Base-by-base conservation (phyloP, 2,113 vertebrate species). In the Rostratula benghalensis region DNA sequence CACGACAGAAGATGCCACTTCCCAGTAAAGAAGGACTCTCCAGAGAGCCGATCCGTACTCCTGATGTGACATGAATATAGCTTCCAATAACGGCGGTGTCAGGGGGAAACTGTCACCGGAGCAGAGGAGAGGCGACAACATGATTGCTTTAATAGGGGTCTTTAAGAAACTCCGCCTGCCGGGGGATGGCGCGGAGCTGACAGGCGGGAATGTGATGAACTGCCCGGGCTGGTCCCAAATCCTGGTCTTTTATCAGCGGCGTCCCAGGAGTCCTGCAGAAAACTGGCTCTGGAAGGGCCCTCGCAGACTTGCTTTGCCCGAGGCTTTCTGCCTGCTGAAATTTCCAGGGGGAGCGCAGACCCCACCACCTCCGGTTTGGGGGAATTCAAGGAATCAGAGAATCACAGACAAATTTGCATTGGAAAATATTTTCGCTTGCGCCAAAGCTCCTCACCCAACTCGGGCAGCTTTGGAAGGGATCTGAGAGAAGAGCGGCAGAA, bases 261-360 rank as follows among this genome's bases (percentile, higher is more conserved):
- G 33, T 15, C 59, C 45, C 13, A n/a, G 43, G 7, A 1, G 1
- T 6, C 7, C 59, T 2, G 25, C 19, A 0, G 7, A 9, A 31
- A 67, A 4, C 28, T 12, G 4, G 30, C 45, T 9, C n/a, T 1
- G 11, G 51, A 37, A 46, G 33, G 33, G 50, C 50, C 3, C 1
- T 6, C 17, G 28, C 85, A 33, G 57, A 0, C 7, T 5, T 0
- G 0, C 21, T 43, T 18, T 15, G 35, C 18, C 33, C 0, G 0
- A n/a, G 43, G 63, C 28, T 73, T 46, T n/a, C 59, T 61, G 91
- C 27, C 12, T 2, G 11, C 5, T 4, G 6, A 16, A 31, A 28
- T 48, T 39, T 31, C 5, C 43, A 3, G 4, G 33, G n/a, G 59
- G 18, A 79, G 11, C 2, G 0, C 1, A 1, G 54, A 56, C 9